phyloP scores from a whole-genome alignment of 2,888 invertebrate genomes.

The Trichacis sp. region DNA sequence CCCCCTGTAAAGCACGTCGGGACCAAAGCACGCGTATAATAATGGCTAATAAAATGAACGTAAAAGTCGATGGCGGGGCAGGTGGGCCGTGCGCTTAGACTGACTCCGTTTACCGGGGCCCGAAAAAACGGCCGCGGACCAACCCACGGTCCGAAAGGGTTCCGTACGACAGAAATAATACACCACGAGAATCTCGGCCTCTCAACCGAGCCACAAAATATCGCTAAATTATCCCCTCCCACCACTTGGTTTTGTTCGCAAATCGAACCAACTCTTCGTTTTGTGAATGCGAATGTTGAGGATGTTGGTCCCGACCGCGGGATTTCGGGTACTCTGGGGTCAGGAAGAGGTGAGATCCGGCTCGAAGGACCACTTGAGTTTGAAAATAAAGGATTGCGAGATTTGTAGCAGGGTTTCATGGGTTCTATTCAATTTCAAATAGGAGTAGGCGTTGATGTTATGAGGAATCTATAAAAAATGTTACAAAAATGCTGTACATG shows the following conservation, averaged over 20 bases:
- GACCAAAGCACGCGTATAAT: slow-evolving; percentile 60
- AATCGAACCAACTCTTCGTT: background rate
- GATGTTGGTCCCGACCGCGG: too few relatives aligned
- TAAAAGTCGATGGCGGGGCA: slow-evolving; percentile 59
- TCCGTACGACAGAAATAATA: slow-evolving; percentile 54
- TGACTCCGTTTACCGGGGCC: slow-evolving; percentile 54
- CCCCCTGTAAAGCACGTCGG: slow-evolving; percentile 21
- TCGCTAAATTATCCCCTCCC: background rate
- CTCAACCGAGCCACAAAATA: slow-evolving; percentile 34
- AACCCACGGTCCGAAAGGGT: slow-evolving; percentile 47
- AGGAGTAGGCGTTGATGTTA: too few relatives aligned
- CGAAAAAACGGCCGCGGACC: slow-evolving; percentile 43
- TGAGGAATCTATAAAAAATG: too few relatives aligned
- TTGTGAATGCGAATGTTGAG: background rate
- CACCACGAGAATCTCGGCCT: slow-evolving; percentile 43
- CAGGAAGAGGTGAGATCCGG: too few relatives aligned
- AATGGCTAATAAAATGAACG: slow-evolving; percentile 67
- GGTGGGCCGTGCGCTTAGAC: slow-evolving; percentile 57
- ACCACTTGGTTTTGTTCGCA: background rate
- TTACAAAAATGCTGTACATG: too few relatives aligned
- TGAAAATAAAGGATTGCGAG: too few relatives aligned
- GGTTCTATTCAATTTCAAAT: too few relatives aligned
- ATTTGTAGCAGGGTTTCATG: too few relatives aligned
- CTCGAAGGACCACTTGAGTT: too few relatives aligned
- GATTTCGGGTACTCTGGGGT: too few relatives aligned